Evolutionary conservation across 2,888 invertebrate genomes (phyloP).

Genomic region (Cosmia trapezina): DNA sequence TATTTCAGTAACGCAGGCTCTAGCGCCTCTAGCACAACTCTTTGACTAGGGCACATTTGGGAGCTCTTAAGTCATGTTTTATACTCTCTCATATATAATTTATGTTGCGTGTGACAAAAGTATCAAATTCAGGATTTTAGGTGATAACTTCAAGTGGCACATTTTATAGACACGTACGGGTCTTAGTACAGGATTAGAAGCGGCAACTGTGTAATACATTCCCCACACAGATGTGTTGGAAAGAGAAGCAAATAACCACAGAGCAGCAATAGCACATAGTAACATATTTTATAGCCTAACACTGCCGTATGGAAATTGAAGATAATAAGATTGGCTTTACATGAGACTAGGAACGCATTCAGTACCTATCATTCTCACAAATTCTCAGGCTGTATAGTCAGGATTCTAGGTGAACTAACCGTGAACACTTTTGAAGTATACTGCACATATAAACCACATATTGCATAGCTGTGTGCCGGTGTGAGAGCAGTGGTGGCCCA

Average conservation of each 20-base stretch:
- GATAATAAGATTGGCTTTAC: conserved; percentile 4
- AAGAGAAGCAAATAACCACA: background rate
- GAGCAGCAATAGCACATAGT: background rate
- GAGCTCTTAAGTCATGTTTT: conserved; percentile 27
- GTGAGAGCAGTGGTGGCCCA: no score
- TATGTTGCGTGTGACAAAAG: conserved; percentile 1
- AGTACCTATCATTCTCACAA: background rate
- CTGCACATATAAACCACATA: background rate
- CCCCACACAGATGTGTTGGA: background rate
- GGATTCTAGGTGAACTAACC: background rate
- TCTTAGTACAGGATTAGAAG: no score
- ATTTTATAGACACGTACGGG: no score
- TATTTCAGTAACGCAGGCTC: background rate
- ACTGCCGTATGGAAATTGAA: background rate
- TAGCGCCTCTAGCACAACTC: conserved; percentile 1
- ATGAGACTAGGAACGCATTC: background rate
- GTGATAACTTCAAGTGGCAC: background rate
- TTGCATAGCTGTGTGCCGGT: no score
- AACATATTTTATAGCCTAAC: background rate
- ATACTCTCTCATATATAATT: conserved; percentile 9
- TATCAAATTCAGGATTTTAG: background rate
- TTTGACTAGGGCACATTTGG: conserved; percentile 14
- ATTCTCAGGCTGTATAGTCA: background rate
- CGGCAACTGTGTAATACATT: background rate
- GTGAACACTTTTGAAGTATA: background rate